A percentile compares a stretch with the other conserved stretches of the same genome.
These are phyloP conservation scores for Todus mexicanus DNA, from an alignment of 2,797 vertebrate species.

Conservation along the genomic window DNA sequence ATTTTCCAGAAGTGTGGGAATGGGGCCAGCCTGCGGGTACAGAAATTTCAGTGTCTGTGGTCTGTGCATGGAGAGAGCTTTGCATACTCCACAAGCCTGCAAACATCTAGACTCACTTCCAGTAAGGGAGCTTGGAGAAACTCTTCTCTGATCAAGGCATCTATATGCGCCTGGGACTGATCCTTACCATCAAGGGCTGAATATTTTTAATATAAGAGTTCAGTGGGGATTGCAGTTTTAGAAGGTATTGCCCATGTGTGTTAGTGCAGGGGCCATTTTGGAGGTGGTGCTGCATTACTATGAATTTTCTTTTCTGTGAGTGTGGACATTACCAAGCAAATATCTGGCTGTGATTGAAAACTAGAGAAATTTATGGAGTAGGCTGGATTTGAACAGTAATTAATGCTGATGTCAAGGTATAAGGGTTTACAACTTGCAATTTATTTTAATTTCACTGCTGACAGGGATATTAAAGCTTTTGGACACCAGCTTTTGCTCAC, in stretches of 20 bases:
- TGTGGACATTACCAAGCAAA: background rate
- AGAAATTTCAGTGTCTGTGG: background rate
- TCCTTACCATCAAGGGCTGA: background rate
- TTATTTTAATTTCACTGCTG: background rate
- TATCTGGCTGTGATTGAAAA: background rate
- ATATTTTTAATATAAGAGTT: background rate
- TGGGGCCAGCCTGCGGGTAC: background rate
- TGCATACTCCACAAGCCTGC: background rate
- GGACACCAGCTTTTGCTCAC: background rate
- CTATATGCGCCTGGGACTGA: background rate
- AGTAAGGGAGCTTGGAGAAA: background rate
- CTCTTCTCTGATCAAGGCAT: background rate
- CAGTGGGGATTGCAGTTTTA: background rate
- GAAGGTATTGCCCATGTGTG: rapidly evolving
- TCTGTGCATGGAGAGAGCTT: background rate
- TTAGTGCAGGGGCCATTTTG: background rate
- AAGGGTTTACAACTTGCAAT: background rate
- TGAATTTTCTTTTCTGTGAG: background rate
- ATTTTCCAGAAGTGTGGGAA: background rate
- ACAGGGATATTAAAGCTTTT: background rate
- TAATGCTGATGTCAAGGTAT: background rate
- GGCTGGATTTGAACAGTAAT: background rate
- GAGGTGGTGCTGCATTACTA: background rate
- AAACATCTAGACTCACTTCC: background rate
- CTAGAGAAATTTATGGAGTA: background rate